These are phyloP conservation scores for Notodonta dromedarius DNA, from an alignment of 2,888 invertebrate genomes.

Conservation along the genomic window DNA sequence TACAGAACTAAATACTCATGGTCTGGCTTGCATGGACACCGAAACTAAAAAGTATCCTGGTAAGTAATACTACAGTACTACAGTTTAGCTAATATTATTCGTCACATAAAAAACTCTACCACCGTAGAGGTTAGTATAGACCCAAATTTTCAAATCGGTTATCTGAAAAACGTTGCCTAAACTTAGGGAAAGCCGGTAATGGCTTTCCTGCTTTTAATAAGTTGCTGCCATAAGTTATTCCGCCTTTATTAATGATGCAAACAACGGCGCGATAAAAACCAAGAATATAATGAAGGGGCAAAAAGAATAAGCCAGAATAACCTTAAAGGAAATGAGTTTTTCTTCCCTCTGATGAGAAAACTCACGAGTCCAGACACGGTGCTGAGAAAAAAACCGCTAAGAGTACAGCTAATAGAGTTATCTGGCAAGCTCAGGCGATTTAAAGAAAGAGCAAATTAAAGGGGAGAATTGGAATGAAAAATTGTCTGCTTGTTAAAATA, in stretches of 20 bases:
- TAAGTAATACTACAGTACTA: too few species aligned
- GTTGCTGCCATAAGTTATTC: conserved; percentile 45
- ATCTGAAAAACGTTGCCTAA: neutral
- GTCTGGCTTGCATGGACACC: too few species aligned
- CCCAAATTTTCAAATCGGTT: neutral
- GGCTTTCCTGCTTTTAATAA: conserved; percentile 45
- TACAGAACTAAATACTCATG: too few species aligned
- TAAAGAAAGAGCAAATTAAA: conserved; percentile 47
- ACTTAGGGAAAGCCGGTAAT: conserved; percentile 35
- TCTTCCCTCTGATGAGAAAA: conserved; percentile 60
- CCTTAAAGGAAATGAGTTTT: conserved; percentile 51
- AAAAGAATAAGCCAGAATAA: conserved; percentile 43
- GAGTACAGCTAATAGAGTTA: conserved; percentile 54
- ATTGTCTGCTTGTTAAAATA: conserved; percentile 31
- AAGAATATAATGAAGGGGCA: conserved; percentile 41
- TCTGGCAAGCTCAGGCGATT: conserved; percentile 45
- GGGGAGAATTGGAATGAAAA: conserved; percentile 32
- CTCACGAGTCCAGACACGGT: conserved; percentile 44
- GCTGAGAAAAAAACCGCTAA: conserved; percentile 52
- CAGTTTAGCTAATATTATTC: too few species aligned
- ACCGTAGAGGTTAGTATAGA: too few species aligned
- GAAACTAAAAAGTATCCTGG: too few species aligned
- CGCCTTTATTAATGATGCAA: conserved; percentile 52
- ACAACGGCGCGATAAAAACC: conserved; percentile 47
- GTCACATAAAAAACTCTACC: too few species aligned